Evolutionary conservation across 2,113 vertebrate genomes (phyloP), one percentile per base, ranked within the genome.

Genomic region (Columba janthina): DNA sequence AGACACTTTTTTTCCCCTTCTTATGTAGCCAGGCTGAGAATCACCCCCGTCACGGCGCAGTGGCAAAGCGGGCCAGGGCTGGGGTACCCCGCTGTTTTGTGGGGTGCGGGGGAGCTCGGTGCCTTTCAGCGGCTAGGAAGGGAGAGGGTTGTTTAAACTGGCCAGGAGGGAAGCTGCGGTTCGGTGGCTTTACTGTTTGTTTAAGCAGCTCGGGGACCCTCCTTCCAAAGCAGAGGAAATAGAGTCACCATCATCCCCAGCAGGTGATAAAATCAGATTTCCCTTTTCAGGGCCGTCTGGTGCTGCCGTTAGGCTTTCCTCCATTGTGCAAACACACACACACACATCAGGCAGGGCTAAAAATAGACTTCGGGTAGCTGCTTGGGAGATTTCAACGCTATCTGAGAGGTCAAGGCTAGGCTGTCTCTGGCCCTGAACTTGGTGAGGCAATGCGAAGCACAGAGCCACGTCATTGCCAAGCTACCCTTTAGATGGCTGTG

Each of bases 201-300:
- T 78, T 77, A 71, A 64, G 74, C 46, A 85, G 85, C 75, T 88
- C 50, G 18, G 75, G 76, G 90, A 96, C 84, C 87, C 96, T 96
- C 85, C 88, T 95, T 91, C 74, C 83, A 88, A 88, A 2, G 38
- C 10, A 62, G 94, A 94, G 95, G 96, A 96, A 97, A 90, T 96
- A 79, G 48, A 93, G 96, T 92, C 95, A 91, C 79, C 88, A 7
- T 75, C 91, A 90, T 93, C 90, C 91, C 91, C 94, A 77, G 90
- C 31, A 17, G 65, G 83, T 48, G 95, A 95, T 97, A 96, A 93
- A 94, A 96, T 96, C 96, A 92, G 92, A 93, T 97, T 96, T 96
- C 96, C 96, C 94, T 93, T 92, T 92, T 84, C 92, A 79, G 89
- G 71, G 92, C 67, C 65, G 50, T 72, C 93, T 91, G 67, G 64